phyloP scores from a whole-genome alignment of 2,797 vertebrate species.

The Danio choprae region DNA sequence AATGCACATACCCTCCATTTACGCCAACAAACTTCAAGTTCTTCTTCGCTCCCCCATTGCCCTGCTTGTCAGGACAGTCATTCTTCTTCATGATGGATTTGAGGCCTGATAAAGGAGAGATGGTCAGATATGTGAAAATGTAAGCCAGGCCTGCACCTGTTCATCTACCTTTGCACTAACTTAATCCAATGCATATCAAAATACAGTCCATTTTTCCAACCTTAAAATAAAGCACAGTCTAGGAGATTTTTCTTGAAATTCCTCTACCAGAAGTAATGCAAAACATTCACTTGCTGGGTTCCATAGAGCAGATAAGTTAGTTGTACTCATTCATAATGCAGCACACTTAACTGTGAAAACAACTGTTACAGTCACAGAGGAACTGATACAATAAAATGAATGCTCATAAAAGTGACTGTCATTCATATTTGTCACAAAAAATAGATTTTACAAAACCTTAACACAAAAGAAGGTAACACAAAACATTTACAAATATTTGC shows the following conservation, averaged over 20 bases:
- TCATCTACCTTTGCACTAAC: neutral
- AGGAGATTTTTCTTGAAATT: slow-evolving; percentile 8
- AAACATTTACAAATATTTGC: neutral
- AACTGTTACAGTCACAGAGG: slow-evolving; percentile 27
- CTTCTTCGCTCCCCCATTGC: slow-evolving; percentile 93
- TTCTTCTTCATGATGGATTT: slow-evolving; percentile 99
- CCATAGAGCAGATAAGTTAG: slow-evolving; percentile 3
- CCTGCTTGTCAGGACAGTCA: slow-evolving; percentile 86
- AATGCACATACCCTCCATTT: slow-evolving; percentile 93
- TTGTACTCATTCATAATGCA: slow-evolving; percentile 47
- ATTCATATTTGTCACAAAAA: neutral
- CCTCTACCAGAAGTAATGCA: slow-evolving; percentile 23
- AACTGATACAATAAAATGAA: slow-evolving; percentile 27
- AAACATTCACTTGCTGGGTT: neutral
- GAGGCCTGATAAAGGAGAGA: slow-evolving; percentile 85
- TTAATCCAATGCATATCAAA: slow-evolving; percentile 1
- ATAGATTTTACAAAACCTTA: neutral
- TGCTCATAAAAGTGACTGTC: neutral
- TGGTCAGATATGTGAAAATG: slow-evolving; percentile 48
- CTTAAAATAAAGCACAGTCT: neutral
- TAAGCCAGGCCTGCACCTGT: slow-evolving; percentile 26
- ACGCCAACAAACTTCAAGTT: slow-evolving; percentile 99
- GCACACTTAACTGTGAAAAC: slow-evolving; percentile 36
- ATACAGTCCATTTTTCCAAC: slow-evolving; percentile 8
- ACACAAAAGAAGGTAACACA: neutral